phyloP scores from a whole-genome alignment of 2,797 vertebrate species.

The Sebastes taczanowskii region DNA sequence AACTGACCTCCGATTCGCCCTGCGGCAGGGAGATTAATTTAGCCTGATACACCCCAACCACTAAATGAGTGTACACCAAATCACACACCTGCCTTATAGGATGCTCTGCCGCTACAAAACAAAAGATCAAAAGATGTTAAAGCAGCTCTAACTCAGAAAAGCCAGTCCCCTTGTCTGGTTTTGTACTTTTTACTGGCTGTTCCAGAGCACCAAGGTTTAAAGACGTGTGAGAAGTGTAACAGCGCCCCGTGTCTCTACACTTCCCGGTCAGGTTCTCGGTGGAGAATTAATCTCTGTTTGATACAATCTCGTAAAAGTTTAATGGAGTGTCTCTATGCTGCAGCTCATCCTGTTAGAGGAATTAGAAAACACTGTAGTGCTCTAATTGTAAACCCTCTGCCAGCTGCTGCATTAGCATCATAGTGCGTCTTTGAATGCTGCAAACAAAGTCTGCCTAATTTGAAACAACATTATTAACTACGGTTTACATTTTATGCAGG shows the following conservation, averaged over 20 bases:
- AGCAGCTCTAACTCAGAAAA: background rate
- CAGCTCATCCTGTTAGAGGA: slow-evolving; percentile 32
- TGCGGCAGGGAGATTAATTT: slow-evolving; percentile 7
- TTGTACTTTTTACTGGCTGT: background rate
- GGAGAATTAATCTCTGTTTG: slow-evolving; percentile 6
- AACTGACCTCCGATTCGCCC: slow-evolving; percentile 13
- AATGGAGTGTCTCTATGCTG: slow-evolving; percentile 12
- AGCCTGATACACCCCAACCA: background rate
- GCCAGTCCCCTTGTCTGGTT: background rate
- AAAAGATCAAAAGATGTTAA: background rate
- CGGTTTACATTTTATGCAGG: background rate
- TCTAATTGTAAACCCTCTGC: background rate
- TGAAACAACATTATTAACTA: background rate
- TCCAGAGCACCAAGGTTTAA: background rate
- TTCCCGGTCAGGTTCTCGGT: background rate
- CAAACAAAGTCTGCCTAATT: background rate
- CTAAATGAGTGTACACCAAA: background rate
- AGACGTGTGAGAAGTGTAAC: slow-evolving; percentile 4
- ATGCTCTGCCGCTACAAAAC: background rate
- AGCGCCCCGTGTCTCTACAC: background rate
- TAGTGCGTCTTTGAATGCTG: background rate
- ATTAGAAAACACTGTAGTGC: background rate
- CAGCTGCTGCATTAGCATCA: slow-evolving; percentile 15
- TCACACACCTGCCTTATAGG: background rate
- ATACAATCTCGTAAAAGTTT: slow-evolving; percentile 12